These are phyloP conservation scores for Achatina immaculata DNA, from an alignment of 1,140 invertebrate genomes.

Conservation along the genomic window DNA sequence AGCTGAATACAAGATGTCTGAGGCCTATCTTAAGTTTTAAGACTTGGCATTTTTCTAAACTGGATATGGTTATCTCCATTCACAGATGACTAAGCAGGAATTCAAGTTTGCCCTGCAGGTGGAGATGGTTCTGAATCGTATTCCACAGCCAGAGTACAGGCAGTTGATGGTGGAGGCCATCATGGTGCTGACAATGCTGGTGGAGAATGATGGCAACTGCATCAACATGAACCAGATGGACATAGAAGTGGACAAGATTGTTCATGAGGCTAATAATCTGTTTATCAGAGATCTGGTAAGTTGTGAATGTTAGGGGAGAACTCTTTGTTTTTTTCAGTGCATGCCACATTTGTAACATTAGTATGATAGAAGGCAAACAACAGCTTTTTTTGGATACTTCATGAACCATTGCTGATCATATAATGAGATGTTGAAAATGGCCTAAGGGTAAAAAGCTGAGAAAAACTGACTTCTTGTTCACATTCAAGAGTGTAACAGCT, in stretches of 20 bases:
- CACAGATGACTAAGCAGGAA: slow-evolving; percentile 94
- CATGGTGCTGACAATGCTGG: slow-evolving; percentile 93
- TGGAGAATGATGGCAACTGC: slow-evolving; percentile 78
- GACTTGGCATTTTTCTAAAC: no score
- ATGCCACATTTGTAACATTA: no score
- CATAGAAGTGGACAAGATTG: slow-evolving; percentile 91
- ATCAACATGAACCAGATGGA: slow-evolving; percentile 77
- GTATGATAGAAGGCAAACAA: no score
- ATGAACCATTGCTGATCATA: no score
- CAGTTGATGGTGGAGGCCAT: slow-evolving; percentile 97
- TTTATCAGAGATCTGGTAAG: slow-evolving; percentile 95
- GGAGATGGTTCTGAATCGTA: slow-evolving; percentile 96
- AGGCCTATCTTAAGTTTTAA: no score
- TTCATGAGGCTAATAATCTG: slow-evolving; percentile 93
- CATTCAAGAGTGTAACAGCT: no score
- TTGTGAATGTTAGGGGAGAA: neutral
- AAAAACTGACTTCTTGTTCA: no score
- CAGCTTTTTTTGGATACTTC: neutral
- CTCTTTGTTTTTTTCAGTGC: no score
- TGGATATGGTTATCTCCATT: neutral
- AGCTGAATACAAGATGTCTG: no score
- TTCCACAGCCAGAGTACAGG: slow-evolving; percentile 97
- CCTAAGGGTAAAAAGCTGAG: no score
- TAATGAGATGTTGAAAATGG: no score
- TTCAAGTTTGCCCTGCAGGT: slow-evolving; percentile 98